Evolutionary conservation across 2,797 vertebrate species (phyloP), one percentile per base, ranked within the genome.

Genomic region (Malurus splendens): DNA sequence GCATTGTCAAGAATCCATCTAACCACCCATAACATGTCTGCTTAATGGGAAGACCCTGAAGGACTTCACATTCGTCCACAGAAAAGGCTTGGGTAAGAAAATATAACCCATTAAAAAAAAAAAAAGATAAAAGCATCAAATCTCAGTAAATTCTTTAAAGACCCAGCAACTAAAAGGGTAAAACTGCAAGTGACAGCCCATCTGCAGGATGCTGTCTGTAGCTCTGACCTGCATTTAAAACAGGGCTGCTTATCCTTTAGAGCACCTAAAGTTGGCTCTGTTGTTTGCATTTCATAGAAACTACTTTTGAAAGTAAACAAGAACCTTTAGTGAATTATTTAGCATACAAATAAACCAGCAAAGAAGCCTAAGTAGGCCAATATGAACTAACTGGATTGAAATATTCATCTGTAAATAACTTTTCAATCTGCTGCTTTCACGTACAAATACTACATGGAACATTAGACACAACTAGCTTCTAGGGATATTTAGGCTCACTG

Each of bases 401-500:
- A 97, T 96, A 97, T 98, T 98, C 98, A 98, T 98, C 98, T 98
- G 98, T 98, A 98, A 99, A 98, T 98, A 98, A 98, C 98, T 97
- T 97, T 97, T 97, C 98, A 98, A 98, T 98, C 98, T 98, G 98
- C 97, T 97, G 97, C 97, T 97, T 97, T 97, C 98, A 97, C 98
- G 97, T 98, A 98, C 98, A 98, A 98, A 98, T 97, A 97, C 97
- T 99, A 98, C 98, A 98, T 96, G 98, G 98, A 98, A 98, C 98
- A 98, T 98, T 99, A 99, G 98, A 98, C 98, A 98, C 98, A 98
- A 98, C 96, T 97, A 96, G 97, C 97, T 98, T 97, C 96, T 90
- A 96, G 97, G 97, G 97, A 97, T 96, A 97, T 97, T 97, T 97
- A 96, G 96, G 96, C 98, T 98, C 98, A 96, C 98, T 96, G 95